A percentile compares a stretch with the other conserved stretches of the same genome.
These are phyloP conservation scores for Lasioglossum malachurum DNA, from an alignment of 2,888 invertebrate genomes.

Conservation along the genomic window DNA sequence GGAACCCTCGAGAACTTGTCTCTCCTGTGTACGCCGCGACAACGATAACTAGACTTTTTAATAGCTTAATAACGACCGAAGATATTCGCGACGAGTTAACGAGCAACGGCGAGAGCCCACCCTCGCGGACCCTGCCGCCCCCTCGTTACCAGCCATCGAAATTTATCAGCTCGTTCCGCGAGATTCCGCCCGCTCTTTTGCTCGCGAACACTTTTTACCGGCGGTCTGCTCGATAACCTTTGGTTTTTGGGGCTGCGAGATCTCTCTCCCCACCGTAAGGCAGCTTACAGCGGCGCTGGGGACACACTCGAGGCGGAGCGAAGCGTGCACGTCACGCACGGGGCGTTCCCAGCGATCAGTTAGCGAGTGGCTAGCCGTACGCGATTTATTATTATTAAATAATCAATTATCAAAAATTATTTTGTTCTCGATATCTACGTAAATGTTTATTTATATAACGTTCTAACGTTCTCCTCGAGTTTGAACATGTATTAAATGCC, in stretches of 20 bases:
- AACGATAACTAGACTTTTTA: slow-evolving; percentile 70
- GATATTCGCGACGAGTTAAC: slow-evolving; percentile 55
- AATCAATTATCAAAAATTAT: no score
- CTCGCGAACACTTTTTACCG: background rate
- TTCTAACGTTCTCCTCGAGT: no score
- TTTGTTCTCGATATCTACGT: background rate
- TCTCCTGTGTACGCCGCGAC: slow-evolving; percentile 53
- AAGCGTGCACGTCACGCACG: background rate
- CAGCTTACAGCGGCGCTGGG: background rate
- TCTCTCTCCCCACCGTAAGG: background rate
- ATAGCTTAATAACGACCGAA: slow-evolving; percentile 68
- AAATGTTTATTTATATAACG: no score
- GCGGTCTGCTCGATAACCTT: background rate
- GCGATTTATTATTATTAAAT: background rate
- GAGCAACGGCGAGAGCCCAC: slow-evolving; percentile 23
- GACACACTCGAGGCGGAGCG: background rate
- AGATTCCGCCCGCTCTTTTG: background rate
- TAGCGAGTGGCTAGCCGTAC: background rate
- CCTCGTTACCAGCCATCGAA: background rate
- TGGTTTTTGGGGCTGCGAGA: background rate
- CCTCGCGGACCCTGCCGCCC: background rate
- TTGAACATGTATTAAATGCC: background rate
- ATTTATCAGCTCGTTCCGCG: slow-evolving; percentile 25
- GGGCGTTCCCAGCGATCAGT: background rate
- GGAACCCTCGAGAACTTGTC: slow-evolving; percentile 68